Conservation (phyloP, 1,140 invertebrate genomes). For the Saccostrea cuccullata region DNA sequence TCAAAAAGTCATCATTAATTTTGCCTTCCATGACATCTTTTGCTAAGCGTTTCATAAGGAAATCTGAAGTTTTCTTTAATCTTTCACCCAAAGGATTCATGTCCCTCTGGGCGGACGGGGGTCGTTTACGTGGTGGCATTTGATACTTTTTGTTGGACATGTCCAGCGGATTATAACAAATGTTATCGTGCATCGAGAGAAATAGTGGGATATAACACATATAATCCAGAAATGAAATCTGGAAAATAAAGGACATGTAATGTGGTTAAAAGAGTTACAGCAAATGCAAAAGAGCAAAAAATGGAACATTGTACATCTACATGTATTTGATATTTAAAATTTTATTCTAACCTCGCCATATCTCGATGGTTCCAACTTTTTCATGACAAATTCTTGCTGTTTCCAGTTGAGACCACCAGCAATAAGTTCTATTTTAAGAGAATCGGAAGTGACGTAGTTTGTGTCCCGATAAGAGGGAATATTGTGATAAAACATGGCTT, state of each 20-base stretch:
- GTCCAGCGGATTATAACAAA: slow-evolving; percentile 75
- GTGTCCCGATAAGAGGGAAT: slow-evolving; percentile 64
- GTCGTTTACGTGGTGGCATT: slow-evolving; percentile 59
- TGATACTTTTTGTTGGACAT: slow-evolving; percentile 74
- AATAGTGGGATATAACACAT: slow-evolving; percentile 77
- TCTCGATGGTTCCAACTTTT: slow-evolving; percentile 71
- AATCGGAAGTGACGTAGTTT: slow-evolving; percentile 75
- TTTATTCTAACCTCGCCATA: slow-evolving; percentile 68
- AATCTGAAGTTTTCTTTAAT: slow-evolving; percentile 57
- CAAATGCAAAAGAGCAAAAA: no score
- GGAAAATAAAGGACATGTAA: slow-evolving; percentile 37
- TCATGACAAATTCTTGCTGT: slow-evolving; percentile 77
- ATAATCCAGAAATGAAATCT: slow-evolving; percentile 78
- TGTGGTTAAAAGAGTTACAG: no score
- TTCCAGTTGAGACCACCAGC: slow-evolving; percentile 76
- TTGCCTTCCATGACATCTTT: slow-evolving; percentile 58
- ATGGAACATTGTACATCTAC: no score
- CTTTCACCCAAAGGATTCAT: slow-evolving; percentile 74
- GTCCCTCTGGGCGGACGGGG: slow-evolving; percentile 71
- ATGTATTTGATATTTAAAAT: not conserved
- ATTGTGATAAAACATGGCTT: slow-evolving; percentile 76
- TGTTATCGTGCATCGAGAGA: slow-evolving; percentile 77
- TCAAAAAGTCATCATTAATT: slow-evolving; percentile 37
- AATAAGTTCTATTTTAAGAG: slow-evolving; percentile 76
- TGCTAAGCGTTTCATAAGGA: slow-evolving; percentile 60